phyloP scores from a whole-genome alignment of 1,140 invertebrate genomes.

The Eriocheir sinensis region DNA sequence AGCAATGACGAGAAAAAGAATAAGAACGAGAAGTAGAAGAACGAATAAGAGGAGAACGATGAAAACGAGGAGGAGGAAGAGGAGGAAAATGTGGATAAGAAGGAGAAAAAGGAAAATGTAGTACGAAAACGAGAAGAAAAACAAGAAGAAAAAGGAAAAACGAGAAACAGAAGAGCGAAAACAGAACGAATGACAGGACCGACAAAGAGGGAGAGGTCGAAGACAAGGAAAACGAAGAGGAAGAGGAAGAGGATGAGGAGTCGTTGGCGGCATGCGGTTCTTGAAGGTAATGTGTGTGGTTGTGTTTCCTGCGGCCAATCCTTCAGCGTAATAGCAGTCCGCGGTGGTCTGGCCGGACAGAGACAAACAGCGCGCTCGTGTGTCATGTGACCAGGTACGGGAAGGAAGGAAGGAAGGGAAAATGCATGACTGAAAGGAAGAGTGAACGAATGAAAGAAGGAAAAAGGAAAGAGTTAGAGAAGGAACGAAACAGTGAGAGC shows the following conservation, averaged over 20 bases:
- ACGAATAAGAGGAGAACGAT: neutral
- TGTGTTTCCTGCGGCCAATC: neutral
- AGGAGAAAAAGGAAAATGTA: neutral
- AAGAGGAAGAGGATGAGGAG: neutral
- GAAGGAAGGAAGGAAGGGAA: too few species aligned
- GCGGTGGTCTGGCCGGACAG: neutral
- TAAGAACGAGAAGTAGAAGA: neutral
- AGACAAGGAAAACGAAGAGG: neutral
- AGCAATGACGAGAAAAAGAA: neutral
- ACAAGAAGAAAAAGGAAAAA: neutral
- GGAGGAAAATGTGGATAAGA: neutral
- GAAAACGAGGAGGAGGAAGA: neutral
- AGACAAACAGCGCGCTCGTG: neutral
- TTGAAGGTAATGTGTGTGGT: slow-evolving; percentile 15
- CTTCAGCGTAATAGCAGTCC: neutral
- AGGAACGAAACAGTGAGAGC: neutral
- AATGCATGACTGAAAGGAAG: too few species aligned
- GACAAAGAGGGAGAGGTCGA: neutral
- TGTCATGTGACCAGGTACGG: neutral
- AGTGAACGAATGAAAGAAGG: too few species aligned
- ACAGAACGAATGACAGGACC: neutral
- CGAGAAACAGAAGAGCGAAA: neutral
- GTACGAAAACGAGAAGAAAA: neutral
- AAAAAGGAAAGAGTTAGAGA: too few species aligned
- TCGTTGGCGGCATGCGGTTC: neutral